Base-by-base conservation (phyloP, 2,888 invertebrate species). In the Nomada hirtipes region DNA sequence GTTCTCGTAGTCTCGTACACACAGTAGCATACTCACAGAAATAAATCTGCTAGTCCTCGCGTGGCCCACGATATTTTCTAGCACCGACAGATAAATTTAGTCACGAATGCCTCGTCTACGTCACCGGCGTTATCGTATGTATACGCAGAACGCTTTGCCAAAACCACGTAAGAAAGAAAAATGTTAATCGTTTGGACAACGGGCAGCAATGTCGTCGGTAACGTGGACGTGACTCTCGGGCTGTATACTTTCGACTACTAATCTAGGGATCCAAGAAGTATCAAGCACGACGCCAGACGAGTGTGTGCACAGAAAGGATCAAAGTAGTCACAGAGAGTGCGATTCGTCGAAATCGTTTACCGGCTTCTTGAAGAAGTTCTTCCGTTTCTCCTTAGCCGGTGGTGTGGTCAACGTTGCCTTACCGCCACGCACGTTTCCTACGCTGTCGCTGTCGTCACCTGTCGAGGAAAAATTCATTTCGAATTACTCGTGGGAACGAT, bases 331-430 rank as follows among this genome's bases (percentile, higher is more conserved):
- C 73, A 65, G 72, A 67, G 65, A 79, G 29, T 42, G 73, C 52
- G 76, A 71, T 74, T 69, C 71, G 75, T 85, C 59, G 81, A 75
- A 83, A 77, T 82, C 80, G 86, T 91, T 93, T 92, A 94, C 93
- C 93, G 93, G 93, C 95, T 99, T 99, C 95, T 99, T 99, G 95
- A 99, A 99, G 96, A 99, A 99, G 70, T 98, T 97, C 95, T 99
- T 99, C 92, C 99, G 96, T 94, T 99, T 99, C 94, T 99, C 98
- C 95, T 99, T 99, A 91, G 98, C 97, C 80, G 98, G 97, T 78
- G 98, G 98, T 78, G 98, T 97, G 50, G 98, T 97, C 90, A 98
- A 95, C 74, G 96, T 96, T 85, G 96, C 96, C 92, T 97, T 97
- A 85, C 97, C 97, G 79, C 97, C 95, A 91, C 97, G 96, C 86